Conservation (phyloP, 1,140 invertebrate species). For the Lerema accius region DNA sequence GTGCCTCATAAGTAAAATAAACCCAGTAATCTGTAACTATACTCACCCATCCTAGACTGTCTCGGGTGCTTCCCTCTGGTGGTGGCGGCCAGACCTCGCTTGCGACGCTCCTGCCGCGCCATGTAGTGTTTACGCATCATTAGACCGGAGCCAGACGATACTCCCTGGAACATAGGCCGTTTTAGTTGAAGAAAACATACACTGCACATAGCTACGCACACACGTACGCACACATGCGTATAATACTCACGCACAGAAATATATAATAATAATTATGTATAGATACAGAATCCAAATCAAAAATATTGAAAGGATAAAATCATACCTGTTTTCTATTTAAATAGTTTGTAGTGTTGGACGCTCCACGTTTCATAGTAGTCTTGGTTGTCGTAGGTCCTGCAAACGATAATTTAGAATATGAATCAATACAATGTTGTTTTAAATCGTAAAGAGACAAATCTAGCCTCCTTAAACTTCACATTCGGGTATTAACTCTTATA, state of each 20-base stretch:
- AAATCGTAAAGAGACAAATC: no score
- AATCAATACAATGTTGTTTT: no score
- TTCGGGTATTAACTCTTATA: no score
- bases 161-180: conserved; percentile 49
- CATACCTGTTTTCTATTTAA: conserved; percentile 77
- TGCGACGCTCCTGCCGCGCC: conserved; percentile 77
- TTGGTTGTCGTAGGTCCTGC: conserved; percentile 52
- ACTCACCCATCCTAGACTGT: conserved; percentile 52
- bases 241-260: no score
- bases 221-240: no score
- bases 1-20: no score
- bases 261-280: no score
- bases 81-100: conserved; percentile 53
- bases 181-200: no score
- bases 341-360: conserved; percentile 73
- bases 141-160: conserved; percentile 65
- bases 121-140: conserved; percentile 82
- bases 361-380: conserved; percentile 60
- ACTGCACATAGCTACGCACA: no score
- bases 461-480: no score
- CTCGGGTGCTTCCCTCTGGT: conserved; percentile 49
- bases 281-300: no score
- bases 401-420: conserved; percentile 21
- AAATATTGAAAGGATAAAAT: background rate
- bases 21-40: no score